These are phyloP conservation scores for Nesometra sesokonis DNA, from an alignment of 35 echinoderm and acorn worm species.

Conservation along the genomic window DNA sequence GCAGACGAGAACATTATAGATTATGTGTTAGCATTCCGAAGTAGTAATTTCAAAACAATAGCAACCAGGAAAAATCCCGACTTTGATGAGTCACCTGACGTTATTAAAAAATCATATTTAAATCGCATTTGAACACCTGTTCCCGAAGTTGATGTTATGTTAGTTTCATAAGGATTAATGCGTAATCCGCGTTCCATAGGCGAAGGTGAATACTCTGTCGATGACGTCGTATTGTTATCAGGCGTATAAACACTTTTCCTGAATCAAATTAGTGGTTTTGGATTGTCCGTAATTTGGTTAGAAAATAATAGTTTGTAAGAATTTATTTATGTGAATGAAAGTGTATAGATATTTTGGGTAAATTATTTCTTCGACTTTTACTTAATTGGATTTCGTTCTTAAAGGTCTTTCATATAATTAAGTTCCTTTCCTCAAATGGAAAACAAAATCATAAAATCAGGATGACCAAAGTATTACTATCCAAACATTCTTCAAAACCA, in stretches of 20 bases:
- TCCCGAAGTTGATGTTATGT: background rate
- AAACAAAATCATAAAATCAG: background rate
- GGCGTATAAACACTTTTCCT: background rate
- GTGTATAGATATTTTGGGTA: background rate
- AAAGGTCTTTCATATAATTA: background rate
- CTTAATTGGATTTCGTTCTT: background rate
- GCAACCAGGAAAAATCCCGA: background rate
- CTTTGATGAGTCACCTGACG: background rate
- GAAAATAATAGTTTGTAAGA: background rate
- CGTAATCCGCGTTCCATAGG: background rate
- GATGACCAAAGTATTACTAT: background rate
- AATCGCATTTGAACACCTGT: background rate
- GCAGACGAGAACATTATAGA: background rate
- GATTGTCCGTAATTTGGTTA: background rate
- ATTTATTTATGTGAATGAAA: background rate
- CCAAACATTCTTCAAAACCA: background rate
- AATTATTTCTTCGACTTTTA: slow-evolving; percentile 1
- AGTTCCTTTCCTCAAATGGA: background rate
- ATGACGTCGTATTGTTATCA: background rate
- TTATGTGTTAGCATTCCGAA: background rate
- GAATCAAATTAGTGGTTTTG: background rate
- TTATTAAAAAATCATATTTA: background rate
- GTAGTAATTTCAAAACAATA: background rate
- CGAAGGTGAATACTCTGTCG: background rate
- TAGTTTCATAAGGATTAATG: background rate